Percentiles rank a stretch among this genome's conserved stretches.
Conservation (phyloP, 2,113 vertebrate genomes). For the Merops nubicus region DNA sequence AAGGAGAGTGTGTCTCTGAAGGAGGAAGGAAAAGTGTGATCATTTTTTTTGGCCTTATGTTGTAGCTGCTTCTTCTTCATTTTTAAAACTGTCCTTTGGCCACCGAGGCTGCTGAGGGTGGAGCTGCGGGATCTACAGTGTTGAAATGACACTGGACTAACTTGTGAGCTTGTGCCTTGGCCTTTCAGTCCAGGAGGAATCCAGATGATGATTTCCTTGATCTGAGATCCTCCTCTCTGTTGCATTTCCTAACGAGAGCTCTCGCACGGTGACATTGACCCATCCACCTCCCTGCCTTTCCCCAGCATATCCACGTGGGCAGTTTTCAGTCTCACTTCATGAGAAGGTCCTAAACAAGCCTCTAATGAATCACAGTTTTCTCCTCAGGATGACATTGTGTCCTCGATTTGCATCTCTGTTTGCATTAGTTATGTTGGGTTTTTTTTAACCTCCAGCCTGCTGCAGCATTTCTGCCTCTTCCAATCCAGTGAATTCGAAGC, state of each 20-base stretch:
- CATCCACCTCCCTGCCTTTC: neutral
- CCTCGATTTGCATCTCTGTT: constrained; percentile 39
- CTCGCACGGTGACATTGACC: neutral
- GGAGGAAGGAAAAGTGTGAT: accelerated
- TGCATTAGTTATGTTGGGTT: neutral
- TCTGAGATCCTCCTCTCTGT: neutral
- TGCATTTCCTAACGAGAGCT: neutral
- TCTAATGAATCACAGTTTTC: constrained; percentile 63
- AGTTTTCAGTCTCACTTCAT: neutral
- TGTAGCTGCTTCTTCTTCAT: neutral
- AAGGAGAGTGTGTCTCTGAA: neutral
- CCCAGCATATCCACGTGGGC: neutral
- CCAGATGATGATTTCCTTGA: neutral
- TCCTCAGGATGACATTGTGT: neutral
- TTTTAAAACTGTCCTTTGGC: neutral
- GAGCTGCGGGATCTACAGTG: accelerated
- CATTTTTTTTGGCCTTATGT: neutral
- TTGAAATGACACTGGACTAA: neutral
- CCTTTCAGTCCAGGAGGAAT: neutral
- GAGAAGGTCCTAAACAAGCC: neutral
- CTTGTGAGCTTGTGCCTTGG: neutral
- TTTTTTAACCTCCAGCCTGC: neutral
- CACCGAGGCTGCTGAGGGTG: accelerated
- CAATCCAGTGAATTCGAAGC: neutral
- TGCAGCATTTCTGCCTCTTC: neutral